Base-by-base conservation (phyloP, 2,113 vertebrate species). In the Pipa parva region DNA sequence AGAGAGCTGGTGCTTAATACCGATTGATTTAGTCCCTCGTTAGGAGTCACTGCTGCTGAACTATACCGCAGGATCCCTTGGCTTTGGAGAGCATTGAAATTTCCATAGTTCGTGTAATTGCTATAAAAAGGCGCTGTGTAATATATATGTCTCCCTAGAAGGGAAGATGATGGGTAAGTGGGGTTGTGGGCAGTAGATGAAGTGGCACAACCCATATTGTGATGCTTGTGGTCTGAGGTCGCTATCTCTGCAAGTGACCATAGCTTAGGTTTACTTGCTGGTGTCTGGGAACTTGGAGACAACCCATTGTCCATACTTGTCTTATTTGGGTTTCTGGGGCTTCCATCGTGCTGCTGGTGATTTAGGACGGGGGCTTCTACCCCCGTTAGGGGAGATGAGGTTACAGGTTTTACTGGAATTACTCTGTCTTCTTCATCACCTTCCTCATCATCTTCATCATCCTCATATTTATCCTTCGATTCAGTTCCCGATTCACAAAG, bases 171-270 rank as follows among this genome's bases (percentile, higher is more conserved):
- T 3, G 93, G 78, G 78, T 95, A 97, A 71, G 95, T 90, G 64
- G 92, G 88, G 54, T 86, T 89, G 58, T 92, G 90, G 24, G 91
- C 87, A 1, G 88, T 66, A 54, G 91, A 80, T 7, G 92, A 86
- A 21, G 91, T 78, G 72, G 93, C 85, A 2, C 83, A 79, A 49
- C 84, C 91, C 72, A 85, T 69, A 48, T 85, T 89, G 55, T 93
- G 92, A 42, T 83, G 87, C 83, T 97, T 98, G 80, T 88, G 87
- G 91, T 98, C 95, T 85, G 96, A 99, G 64, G 96, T 99, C 84
- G 96, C 96, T 68, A 99, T 99, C 84, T 99, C 96, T 39, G 95
- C 96, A 82, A 98, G 88, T 10, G 96, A 98, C 95, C 95, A 99
- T 54, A 98, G 83, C 72, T 98, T 98, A 78, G 96, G 95, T 69